A percentile compares a stretch with the other conserved stretches of the same genome.
Evolutionary conservation across 2,888 invertebrate genomes (phyloP).

Genomic region (Crocallis elinguaria): DNA sequence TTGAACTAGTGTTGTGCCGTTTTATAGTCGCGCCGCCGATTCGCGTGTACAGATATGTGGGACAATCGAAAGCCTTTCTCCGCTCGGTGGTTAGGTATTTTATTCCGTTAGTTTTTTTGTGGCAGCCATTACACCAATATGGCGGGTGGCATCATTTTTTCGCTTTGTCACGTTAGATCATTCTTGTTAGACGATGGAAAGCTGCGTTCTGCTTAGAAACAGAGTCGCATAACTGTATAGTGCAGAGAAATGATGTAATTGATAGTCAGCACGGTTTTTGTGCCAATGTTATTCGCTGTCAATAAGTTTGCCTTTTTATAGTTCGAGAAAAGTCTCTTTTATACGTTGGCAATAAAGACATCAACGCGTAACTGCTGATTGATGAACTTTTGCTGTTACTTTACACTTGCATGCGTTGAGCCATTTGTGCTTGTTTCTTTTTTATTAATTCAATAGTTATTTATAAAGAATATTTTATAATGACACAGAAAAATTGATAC

Average conservation of each 20-base stretch:
- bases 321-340: constrained; percentile 8
- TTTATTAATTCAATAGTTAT: no score
- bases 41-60: constrained; percentile 82
- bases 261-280: constrained; percentile 46
- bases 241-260: constrained; percentile 75
- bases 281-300: constrained; percentile 20
- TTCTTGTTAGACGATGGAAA: constrained; percentile 76
- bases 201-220: constrained; percentile 64
- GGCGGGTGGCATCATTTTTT: constrained; percentile 82
- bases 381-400: not conserved
- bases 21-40: constrained; percentile 62
- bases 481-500: no score
- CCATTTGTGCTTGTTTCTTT: no score
- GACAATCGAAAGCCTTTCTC: constrained; percentile 85
- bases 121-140: constrained; percentile 80
- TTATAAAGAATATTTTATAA: no score
- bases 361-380: constrained; percentile 28
- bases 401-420: no score
- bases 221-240: constrained; percentile 73
- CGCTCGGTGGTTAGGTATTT: constrained; percentile 79
- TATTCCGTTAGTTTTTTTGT: constrained; percentile 84
- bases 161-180: constrained; percentile 84
- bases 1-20: constrained; percentile 60
- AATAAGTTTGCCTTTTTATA: constrained; percentile 24
- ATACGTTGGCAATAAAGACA: constrained; percentile 21